These are phyloP conservation scores for Urocitellus parryii DNA, from an alignment of 2,113 vertebrate genomes.

Conservation along the genomic window DNA sequence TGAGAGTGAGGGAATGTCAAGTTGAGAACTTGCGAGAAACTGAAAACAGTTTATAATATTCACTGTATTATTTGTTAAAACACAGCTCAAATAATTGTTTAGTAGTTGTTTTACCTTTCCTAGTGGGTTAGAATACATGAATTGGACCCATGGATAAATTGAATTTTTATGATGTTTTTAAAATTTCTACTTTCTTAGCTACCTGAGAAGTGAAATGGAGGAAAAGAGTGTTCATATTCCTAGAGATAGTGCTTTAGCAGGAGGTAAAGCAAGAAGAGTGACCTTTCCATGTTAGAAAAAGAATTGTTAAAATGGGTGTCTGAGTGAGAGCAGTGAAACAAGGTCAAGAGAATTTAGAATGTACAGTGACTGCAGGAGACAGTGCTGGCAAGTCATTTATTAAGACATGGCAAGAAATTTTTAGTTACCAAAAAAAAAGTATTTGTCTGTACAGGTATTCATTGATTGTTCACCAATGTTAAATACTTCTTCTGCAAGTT, in stretches of 20 bases:
- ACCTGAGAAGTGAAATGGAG: background rate
- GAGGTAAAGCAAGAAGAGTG: background rate
- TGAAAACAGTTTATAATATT: background rate
- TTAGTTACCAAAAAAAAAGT: background rate
- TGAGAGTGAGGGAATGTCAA: background rate
- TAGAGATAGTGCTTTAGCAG: background rate
- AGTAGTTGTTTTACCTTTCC: background rate
- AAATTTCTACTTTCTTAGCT: background rate
- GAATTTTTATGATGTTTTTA: background rate
- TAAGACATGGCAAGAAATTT: background rate
- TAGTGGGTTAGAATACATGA: background rate
- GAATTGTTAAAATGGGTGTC: background rate
- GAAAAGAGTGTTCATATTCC: background rate
- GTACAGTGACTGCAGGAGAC: background rate
- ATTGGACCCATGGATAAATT: background rate
- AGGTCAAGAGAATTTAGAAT: background rate
- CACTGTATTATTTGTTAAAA: background rate
- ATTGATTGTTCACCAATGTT: background rate
- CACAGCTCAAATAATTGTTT: background rate
- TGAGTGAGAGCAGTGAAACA: background rate
- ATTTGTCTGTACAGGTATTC: background rate
- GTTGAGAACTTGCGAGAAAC: background rate
- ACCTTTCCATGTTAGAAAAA: background rate
- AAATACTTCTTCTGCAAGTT: constrained; percentile 57
- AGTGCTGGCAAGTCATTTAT: background rate